Percentiles rank a stretch among this genome's conserved stretches.
phyloP scores from a whole-genome alignment of 2,113 vertebrate genomes.

The Dryoscopus gambensis region DNA sequence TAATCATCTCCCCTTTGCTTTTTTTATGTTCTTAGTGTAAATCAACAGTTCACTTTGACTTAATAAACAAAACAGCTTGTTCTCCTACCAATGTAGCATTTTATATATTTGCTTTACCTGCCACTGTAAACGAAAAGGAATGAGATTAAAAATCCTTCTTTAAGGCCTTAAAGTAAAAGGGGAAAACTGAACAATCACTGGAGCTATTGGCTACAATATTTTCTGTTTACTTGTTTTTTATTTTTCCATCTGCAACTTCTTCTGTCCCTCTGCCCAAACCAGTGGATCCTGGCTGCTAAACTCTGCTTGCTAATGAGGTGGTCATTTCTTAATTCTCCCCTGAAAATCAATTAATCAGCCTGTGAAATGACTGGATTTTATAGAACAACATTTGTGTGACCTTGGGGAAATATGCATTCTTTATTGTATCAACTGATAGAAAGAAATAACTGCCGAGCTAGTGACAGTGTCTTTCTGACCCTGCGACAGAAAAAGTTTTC shows the following conservation, averaged over 20 bases:
- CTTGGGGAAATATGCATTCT: background rate
- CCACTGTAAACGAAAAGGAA: background rate
- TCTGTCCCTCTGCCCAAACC: background rate
- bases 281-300: background rate
- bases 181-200: background rate
- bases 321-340: background rate
- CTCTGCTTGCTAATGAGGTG: background rate
- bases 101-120: constrained; percentile 15
- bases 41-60: constrained; percentile 58
- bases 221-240: background rate
- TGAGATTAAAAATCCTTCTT: constrained; percentile 4
- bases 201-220: background rate
- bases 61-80: constrained; percentile 38
- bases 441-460: background rate
- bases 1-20: constrained; percentile 1
- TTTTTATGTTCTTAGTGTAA: constrained; percentile 52
- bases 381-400: background rate
- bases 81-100: background rate
- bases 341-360: constrained; percentile 3
- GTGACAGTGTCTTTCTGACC: background rate
- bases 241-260: background rate
- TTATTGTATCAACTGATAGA: background rate
- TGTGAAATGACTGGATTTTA: background rate
- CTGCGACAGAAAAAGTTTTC: background rate
- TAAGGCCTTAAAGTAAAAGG: background rate